Evolutionary conservation across 2,888 invertebrate genomes (phyloP), one percentile per base, ranked within the genome.

Genomic region (Drosophila kanekoi): DNA sequence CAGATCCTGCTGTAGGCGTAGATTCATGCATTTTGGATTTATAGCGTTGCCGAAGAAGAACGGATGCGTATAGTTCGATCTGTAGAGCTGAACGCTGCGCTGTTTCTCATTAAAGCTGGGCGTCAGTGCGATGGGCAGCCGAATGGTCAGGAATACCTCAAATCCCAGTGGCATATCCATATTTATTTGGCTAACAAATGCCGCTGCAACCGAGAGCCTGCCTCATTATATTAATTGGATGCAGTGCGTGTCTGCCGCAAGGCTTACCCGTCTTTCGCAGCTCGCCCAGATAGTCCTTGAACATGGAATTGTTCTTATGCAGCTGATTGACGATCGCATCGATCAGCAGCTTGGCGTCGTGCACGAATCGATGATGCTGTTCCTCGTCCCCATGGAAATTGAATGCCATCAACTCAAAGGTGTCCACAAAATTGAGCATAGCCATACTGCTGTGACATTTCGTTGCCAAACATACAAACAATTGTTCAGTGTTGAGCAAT

Each of bases 141-240:
- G 68, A 1, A 81, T 43, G 33, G 85, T 74, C 6, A 81, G 23
- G 2, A 85, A 81, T 8, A 75, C 3, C 3, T 85, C 72, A 33
- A 82, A 85, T 8, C 23, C 33, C 2, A 65, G 16, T 5, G 80
- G 85, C 58, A 81, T 18, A 9, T 79, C 62, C 64, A 82, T 18
- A 5, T 16, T 0, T 0, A 57, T 28, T n/a, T 54, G 10, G 18
- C 23, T 23, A 9, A 82, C 51, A 18, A 32, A 49, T 9, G 72
- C n/a, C 6, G 66, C 81, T 85, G 59, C 11, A 60, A 37, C 8
- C 4, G 3, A 3, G 33, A 41, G 13, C n/a, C 2, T 4, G 28
- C 28, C 28, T 28, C 28, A 28, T 28, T 28, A 28, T 28, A 28
- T 14, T 14, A 14, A 37, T 11, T 16, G 13, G 32, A 8, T 32